Percentiles rank a stretch among this genome's conserved stretches.
Evolutionary conservation across 2,797 vertebrate genomes (phyloP).

Genomic region (Squalus acanthias): DNA sequence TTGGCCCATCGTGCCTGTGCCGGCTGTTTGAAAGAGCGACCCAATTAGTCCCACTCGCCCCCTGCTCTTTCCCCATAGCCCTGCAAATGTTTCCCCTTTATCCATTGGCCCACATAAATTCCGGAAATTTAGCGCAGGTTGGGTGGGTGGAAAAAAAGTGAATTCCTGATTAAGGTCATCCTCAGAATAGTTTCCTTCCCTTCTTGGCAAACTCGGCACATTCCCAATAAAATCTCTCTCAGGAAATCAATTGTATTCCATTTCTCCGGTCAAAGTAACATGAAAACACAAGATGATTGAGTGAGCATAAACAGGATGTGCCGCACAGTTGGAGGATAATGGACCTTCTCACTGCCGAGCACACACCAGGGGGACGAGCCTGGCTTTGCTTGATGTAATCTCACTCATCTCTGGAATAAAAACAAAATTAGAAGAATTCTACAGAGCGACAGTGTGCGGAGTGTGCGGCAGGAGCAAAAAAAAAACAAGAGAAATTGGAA

Average conservation of each 20-base stretch:
- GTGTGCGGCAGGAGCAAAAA: neutral
- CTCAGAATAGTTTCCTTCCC: neutral
- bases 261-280: neutral
- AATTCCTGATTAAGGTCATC: neutral
- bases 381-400: neutral
- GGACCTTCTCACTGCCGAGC: neutral
- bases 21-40: no score
- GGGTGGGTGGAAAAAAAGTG: no score
- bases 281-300: neutral
- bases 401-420: neutral
- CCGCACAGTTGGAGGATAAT: slow-evolving; percentile 14
- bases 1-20: no score
- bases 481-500: neutral
- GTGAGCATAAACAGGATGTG: neutral
- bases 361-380: neutral
- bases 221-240: neutral
- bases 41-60: neutral
- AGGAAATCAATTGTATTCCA: neutral
- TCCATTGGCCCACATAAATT: neutral
- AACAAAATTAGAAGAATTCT: neutral
- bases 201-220: neutral
- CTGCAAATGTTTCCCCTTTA: neutral
- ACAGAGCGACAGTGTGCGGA: no score
- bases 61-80: neutral
- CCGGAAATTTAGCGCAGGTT: neutral